Percentiles rank a stretch among this genome's conserved stretches.
Evolutionary conservation across 2,797 vertebrate species (phyloP).

Genomic region (Typhlichthys eigenmanni): DNA sequence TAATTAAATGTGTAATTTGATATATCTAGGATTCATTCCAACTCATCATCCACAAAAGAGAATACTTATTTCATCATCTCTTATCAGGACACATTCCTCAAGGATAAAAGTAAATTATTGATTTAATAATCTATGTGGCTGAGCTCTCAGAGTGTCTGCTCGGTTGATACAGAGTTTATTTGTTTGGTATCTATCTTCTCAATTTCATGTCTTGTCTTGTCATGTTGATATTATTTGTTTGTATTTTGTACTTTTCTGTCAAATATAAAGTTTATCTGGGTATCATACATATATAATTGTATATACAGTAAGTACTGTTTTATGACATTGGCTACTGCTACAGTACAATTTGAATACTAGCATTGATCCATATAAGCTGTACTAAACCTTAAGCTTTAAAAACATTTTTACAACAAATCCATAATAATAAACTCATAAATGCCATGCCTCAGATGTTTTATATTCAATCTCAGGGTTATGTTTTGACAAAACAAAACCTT

Average conservation of each 20-base stretch:
- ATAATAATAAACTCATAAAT: constrained; percentile 55
- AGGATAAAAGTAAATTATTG: constrained; percentile 32
- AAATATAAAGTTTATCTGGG: not conserved
- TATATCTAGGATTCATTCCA: not conserved
- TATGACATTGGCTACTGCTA: too few species aligned
- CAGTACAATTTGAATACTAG: too few species aligned
- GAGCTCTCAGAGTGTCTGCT: not conserved
- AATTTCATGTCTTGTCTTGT: not conserved
- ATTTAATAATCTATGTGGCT: constrained; percentile 3
- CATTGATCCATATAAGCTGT: constrained; percentile 24
- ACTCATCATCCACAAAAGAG: not conserved
- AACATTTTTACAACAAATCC: constrained; percentile 50
- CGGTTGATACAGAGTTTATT: not conserved
- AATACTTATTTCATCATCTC: not conserved
- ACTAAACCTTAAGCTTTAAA: too few species aligned
- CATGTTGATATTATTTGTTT: not conserved
- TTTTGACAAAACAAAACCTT: constrained; percentile 51
- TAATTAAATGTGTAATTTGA: constrained; percentile 2
- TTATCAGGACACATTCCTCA: constrained; percentile 26
- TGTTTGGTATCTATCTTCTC: not conserved
- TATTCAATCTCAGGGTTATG: constrained; percentile 34
- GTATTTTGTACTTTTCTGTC: not conserved
- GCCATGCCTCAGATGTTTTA: constrained; percentile 51
- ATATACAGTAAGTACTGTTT: not conserved
- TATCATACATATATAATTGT: constrained; percentile 5